Conservation (phyloP, 2,888 invertebrate species). For the Tanypteryx hageni region DNA sequence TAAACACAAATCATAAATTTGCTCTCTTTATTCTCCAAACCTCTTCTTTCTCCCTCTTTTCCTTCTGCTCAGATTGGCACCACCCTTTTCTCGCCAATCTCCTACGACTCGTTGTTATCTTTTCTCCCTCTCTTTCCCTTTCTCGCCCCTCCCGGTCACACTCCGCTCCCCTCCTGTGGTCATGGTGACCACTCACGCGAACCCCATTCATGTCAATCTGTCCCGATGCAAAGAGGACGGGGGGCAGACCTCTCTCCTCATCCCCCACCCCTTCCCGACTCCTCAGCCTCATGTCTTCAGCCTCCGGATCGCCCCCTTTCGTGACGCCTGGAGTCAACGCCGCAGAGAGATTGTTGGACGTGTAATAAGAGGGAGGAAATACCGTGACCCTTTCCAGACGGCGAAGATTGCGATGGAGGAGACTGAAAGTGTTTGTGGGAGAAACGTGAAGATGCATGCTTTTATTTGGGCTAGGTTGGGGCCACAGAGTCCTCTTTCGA, state of each 20-base stretch:
- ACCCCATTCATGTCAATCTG: constrained; percentile 19
- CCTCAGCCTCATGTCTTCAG: too few relatives aligned
- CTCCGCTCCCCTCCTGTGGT: background rate
- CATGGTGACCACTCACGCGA: background rate
- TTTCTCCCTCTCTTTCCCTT: too few relatives aligned
- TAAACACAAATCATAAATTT: too few relatives aligned
- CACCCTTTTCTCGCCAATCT: too few relatives aligned
- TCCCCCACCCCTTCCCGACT: too few relatives aligned
- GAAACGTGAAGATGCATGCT: background rate
- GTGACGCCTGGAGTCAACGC: background rate
- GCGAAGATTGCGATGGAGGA: background rate
- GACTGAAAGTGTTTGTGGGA: too few relatives aligned
- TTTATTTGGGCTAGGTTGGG: constrained; percentile 4
- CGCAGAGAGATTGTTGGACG: background rate
- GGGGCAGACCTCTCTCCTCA: background rate
- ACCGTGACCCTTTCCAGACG: background rate
- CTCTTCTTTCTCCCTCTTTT: too few relatives aligned
- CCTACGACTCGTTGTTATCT: too few relatives aligned
- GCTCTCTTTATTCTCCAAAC: too few relatives aligned
- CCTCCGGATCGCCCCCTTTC: background rate
- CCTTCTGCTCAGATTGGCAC: too few relatives aligned
- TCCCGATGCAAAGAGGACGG: background rate
- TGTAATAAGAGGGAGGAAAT: constrained; percentile 29
- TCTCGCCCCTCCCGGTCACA: background rate
- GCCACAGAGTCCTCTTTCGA: background rate